These are phyloP conservation scores for Periophthalmodon schlosseri DNA, from an alignment of 2,113 vertebrate species.

Conservation along the genomic window DNA sequence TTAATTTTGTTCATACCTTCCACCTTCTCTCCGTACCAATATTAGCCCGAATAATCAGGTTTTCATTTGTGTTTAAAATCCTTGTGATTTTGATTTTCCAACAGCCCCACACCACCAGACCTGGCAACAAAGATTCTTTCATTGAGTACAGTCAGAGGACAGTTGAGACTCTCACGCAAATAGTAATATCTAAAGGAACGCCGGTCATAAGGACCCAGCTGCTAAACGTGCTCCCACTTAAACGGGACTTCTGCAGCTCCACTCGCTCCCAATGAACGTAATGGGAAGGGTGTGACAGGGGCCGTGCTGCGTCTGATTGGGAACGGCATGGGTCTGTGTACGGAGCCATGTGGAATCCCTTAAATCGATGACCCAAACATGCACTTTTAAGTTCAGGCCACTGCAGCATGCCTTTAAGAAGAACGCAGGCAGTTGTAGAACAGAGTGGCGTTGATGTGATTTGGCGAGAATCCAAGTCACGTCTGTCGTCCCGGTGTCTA, in stretches of 20 bases:
- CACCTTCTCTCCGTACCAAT: too few relatives aligned
- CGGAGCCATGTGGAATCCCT: slow-evolving; percentile 34
- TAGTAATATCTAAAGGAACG: slow-evolving; percentile 66
- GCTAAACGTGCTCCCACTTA: slow-evolving; percentile 74
- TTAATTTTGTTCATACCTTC: too few relatives aligned
- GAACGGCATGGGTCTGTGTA: slow-evolving; percentile 26
- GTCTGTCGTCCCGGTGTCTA: slow-evolving; percentile 16
- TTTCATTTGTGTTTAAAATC: too few relatives aligned
- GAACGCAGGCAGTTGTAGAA: background rate
- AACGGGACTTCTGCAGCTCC: slow-evolving; percentile 26
- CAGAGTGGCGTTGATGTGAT: slow-evolving; percentile 5
- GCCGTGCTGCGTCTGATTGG: slow-evolving; percentile 47
- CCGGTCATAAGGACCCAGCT: slow-evolving; percentile 65
- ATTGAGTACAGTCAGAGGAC: background rate
- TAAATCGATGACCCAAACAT: slow-evolving; percentile 5
- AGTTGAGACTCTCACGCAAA: background rate
- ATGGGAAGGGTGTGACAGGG: slow-evolving; percentile 60
- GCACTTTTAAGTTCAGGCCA: background rate
- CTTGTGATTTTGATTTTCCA: too few relatives aligned
- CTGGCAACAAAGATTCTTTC: background rate
- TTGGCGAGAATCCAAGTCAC: slow-evolving; percentile 29
- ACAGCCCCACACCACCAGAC: too few relatives aligned
- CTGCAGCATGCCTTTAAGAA: background rate
- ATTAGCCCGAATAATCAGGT: too few relatives aligned
- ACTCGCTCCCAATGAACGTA: slow-evolving; percentile 56